Percentiles rank a stretch among this genome's conserved stretches.
Evolutionary conservation across 2,888 invertebrate species (phyloP).

Genomic region (Diarsia rubi): DNA sequence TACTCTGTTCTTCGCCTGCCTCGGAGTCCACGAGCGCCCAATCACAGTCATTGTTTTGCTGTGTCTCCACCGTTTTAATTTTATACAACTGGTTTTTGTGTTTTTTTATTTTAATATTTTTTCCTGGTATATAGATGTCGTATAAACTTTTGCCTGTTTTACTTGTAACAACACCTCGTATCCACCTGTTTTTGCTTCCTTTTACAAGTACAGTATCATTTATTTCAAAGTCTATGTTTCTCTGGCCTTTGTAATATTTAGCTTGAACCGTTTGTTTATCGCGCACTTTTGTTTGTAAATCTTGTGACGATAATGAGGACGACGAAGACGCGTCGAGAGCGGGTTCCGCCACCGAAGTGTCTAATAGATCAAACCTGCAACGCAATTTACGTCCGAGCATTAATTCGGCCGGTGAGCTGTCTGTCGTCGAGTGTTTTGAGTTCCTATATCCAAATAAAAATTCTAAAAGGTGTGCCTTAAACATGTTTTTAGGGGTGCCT

Average conservation of each 20-base stretch:
- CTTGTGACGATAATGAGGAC: neutral
- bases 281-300: neutral
- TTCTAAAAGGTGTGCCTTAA: constrained; percentile 1
- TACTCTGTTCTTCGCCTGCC: neutral
- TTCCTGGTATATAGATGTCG: neutral
- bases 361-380: constrained; percentile 13
- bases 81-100: constrained; percentile 1
- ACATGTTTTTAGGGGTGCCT: neutral
- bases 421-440: neutral
- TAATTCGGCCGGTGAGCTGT: neutral
- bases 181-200: neutral
- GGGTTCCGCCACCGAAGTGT: neutral
- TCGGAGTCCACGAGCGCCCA: neutral
- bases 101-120: neutral
- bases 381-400: constrained; percentile 9
- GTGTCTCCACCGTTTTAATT: neutral
- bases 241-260: too few relatives aligned
- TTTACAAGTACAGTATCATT: neutral
- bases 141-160: constrained; percentile 1
- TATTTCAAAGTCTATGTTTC: neutral
- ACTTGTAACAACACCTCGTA: neutral
- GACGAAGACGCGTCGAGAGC: too few relatives aligned
- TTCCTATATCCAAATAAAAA: constrained; percentile 7
- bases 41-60: neutral
- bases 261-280: neutral